Evolutionary conservation across 2,888 invertebrate genomes (phyloP), one percentile per base, ranked within the genome.

Genomic region (Nephrotoma appendiculata): DNA sequence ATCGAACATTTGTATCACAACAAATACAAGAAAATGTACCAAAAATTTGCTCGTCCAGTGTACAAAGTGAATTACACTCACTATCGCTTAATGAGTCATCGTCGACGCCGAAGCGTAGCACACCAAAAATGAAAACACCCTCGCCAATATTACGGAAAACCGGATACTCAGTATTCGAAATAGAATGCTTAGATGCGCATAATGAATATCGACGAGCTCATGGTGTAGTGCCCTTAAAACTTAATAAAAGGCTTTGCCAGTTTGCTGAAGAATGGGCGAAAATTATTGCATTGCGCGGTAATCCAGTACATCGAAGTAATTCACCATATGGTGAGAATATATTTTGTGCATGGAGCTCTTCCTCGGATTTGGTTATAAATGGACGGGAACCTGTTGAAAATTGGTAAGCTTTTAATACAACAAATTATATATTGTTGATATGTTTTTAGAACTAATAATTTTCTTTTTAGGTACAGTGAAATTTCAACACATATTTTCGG

Each of bases 301-400:
- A 93, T 89, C 92, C 96, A 88, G 94, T 95, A 88, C 96, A 96
- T 90, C 93, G 96, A 86, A 94, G 95, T 84, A 95, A 95, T 89
- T 94, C 95, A 88, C 95, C 95, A 83, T 96, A 96, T 89, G 96
- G 96, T 0, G 96, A 97, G 90, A 97, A 96, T 90, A 94, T 96
- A 88, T 96, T 95, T 90, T 95, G 94, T 89, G 94, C 95, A 89
- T 95, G 95, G 94, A 95, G 95, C 86, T 95, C 95, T 4, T 88
- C 88, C n/a, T 88, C 88, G 45, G 89, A 93, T 88, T 94, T 94
- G 86, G 91, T 92, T 11, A 93, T 96, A 0, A 92, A 93, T 57
- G 89, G 89, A 6, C 88, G 89, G 41, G 89, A 89, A 87, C 89
- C 89, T 48, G 89, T 89, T n/a, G 89, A 89, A 86, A 89, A 89